Percentiles rank a stretch among this genome's conserved stretches.
phyloP scores from a whole-genome alignment of 2,113 vertebrate species.

The Tyto alba region DNA sequence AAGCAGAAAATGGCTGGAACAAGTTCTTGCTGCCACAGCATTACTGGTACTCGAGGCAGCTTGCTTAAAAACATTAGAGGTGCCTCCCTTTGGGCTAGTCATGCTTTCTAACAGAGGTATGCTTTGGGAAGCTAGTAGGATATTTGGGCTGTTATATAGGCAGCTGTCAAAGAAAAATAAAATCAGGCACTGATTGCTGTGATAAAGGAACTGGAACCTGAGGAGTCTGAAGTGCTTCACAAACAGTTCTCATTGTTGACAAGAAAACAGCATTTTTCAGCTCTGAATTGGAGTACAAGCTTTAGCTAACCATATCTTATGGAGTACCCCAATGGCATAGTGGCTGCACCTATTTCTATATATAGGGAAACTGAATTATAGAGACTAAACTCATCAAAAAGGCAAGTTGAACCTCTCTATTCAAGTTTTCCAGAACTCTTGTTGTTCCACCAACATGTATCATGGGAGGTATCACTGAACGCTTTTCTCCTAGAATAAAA shows the following conservation, averaged over 20 bases:
- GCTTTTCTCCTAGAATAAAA: neutral
- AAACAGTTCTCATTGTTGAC: neutral
- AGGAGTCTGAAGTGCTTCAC: neutral
- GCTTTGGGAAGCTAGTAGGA: neutral
- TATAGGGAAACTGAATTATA: neutral
- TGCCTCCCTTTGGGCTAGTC: neutral
- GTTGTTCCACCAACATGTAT: neutral
- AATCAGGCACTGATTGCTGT: neutral
- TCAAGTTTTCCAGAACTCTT: neutral
- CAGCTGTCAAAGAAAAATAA: neutral
- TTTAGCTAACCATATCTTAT: neutral
- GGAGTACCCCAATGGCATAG: neutral
- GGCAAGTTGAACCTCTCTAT: neutral
- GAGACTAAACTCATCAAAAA: neutral
- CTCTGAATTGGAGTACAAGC: neutral
- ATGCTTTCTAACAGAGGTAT: fast-evolving
- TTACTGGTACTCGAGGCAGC: neutral
- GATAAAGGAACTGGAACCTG: neutral
- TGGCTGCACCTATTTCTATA: neutral
- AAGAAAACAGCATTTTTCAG: neutral
- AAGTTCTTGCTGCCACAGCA: neutral
- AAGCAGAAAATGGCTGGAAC: neutral
- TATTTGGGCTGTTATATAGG: neutral
- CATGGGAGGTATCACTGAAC: neutral
- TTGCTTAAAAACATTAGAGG: neutral